phyloP scores from a whole-genome alignment of 2,888 invertebrate genomes.

The Ashinkailepas kermadecensis region DNA sequence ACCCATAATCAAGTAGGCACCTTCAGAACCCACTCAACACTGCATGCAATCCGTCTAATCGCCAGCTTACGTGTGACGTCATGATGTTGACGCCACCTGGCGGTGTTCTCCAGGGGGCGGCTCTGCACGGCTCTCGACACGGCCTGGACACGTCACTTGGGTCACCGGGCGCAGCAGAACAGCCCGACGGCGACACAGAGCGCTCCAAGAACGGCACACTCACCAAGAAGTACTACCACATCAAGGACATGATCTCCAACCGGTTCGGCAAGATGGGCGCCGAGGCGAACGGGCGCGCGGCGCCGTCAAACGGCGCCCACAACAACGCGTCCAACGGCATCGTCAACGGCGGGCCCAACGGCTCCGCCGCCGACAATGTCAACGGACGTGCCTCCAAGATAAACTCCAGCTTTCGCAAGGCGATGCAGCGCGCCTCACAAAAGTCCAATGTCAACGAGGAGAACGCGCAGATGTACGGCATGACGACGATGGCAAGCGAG shows the following conservation, averaged over 20 bases:
- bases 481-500: neutral
- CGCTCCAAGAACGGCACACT: constrained; percentile 12
- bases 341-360: constrained; percentile 8
- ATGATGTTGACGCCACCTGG: too few relatives aligned
- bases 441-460: constrained; percentile 26
- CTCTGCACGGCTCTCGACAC: neutral
- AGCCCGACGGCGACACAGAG: neutral
- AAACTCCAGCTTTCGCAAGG: constrained; percentile 30
- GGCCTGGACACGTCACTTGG: neutral
- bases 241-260: constrained; percentile 32
- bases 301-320: neutral
- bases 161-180: neutral
- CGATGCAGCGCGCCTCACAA: constrained; percentile 28
- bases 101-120: too few relatives aligned
- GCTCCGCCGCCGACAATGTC: too few relatives aligned
- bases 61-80: too few relatives aligned
- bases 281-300: neutral
- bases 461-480: neutral
- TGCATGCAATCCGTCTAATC: too few relatives aligned
- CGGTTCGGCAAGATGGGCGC: constrained; percentile 28
- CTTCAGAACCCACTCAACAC: too few relatives aligned
- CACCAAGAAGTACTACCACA: constrained; percentile 31
- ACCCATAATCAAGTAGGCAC: too few relatives aligned
- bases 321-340: constrained; percentile 17
- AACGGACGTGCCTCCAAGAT: constrained; percentile 20